Evolutionary conservation across 2,797 vertebrate genomes (phyloP), one percentile per base, ranked within the genome.

Genomic region (Nyctibius grandis): DNA sequence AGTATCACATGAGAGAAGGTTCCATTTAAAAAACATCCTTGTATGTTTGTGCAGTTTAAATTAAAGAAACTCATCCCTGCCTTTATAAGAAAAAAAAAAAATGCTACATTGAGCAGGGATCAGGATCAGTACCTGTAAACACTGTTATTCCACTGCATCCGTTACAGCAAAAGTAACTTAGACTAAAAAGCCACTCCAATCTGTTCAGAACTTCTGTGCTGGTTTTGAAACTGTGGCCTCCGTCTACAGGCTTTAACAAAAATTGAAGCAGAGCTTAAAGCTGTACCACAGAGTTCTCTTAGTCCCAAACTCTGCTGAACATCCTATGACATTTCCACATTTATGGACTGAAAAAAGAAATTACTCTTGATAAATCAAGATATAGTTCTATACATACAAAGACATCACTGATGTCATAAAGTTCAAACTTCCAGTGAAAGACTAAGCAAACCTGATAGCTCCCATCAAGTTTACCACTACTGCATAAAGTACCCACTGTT

Each of bases 341-440:
- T 98, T 98, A 98, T 97, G 98, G 98, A 98, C 98, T 97, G 97
- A 98, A 98, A 98, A 99, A 98, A 98, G 98, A 99, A 99, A 99
- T 99, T 98, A 99, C 98, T 99, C 99, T 99, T 99, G 99, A 98
- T 98, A 99, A 99, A 99, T 99, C 99, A 99, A 99, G 99, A 99
- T 99, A 98, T 99, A 99, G 99, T 99, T 99, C 99, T 99, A 98
- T 99, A 99, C 99, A 99, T 97, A 98, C 89, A 98, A 97, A 98
- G 99, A 99, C 99, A 99, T 99, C 99, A 99, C 99, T 99, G 99
- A 99, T 99, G 99, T 99, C 99, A 99, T 99, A 99, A 95, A 96
- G 97, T 98, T 98, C 98, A 98, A 98, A 98, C 98, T 98, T 99
- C 99, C 98, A 99, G 98, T 99, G 98, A 98, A 99, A 98, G 98